Conservation (phyloP, 2,888 invertebrate species). For the Ariolimax columbianus region DNA sequence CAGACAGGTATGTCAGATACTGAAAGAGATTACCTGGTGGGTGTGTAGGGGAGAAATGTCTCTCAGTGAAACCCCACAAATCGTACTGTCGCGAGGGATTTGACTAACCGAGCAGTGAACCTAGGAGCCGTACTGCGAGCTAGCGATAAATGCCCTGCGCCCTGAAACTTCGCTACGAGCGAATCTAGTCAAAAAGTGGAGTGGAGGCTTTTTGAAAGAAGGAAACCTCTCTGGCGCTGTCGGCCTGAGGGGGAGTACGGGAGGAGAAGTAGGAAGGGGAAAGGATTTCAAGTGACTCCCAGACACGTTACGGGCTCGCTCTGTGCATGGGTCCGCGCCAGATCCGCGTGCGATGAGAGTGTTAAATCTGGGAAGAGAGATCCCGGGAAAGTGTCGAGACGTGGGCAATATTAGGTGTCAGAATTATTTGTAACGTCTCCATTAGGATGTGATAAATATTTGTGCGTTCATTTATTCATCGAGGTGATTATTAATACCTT, state of each 20-base stretch:
- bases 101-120: background rate
- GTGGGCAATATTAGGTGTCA: constrained; percentile 7
- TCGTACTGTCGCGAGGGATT: background rate
- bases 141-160: background rate
- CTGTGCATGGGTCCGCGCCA: background rate
- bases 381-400: background rate
- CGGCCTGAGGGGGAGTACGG: background rate
- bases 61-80: background rate
- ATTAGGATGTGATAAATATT: background rate
- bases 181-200: background rate
- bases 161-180: background rate
- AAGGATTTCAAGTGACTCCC: constrained; percentile 6
- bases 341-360: constrained; percentile 4
- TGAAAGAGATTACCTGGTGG: constrained; percentile 2
- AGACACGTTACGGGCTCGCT: constrained; percentile 20
- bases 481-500: background rate
- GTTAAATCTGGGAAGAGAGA: background rate
- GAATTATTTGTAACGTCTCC: background rate
- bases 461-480: background rate
- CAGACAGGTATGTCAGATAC: constrained; percentile 9
- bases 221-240: background rate
- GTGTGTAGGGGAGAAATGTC: background rate
- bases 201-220: constrained; percentile 1
- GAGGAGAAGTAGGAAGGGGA: background rate
- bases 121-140: background rate